These are phyloP conservation scores for Vesta saturnalis DNA, from an alignment of 2,888 invertebrate genomes.

Conservation along the genomic window DNA sequence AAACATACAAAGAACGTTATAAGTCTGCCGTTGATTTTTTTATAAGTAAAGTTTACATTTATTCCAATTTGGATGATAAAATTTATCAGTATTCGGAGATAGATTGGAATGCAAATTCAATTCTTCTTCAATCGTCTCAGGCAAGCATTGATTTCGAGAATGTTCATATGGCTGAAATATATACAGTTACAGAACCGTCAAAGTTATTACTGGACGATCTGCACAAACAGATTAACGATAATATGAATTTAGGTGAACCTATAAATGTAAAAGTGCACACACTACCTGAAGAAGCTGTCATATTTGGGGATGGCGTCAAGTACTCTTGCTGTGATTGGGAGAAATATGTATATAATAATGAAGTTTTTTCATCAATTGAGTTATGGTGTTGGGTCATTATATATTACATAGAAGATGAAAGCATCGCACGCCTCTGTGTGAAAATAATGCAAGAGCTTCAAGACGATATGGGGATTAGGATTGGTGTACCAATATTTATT, in stretches of 20 bases:
- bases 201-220: neutral
- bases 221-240: neutral
- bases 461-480: neutral
- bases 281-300: neutral
- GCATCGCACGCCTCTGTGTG: neutral
- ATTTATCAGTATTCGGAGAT: neutral
- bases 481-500: conserved; percentile 4
- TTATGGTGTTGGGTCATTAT: conserved; percentile 18
- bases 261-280: neutral
- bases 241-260: neutral
- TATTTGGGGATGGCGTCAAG: conserved; percentile 6
- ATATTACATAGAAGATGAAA: neutral
- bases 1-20: neutral
- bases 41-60: neutral
- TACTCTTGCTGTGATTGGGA: neutral
- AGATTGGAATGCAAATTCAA: neutral
- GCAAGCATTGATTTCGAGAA: neutral
- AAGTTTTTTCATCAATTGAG: neutral
- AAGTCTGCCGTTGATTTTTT: neutral
- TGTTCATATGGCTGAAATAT: neutral
- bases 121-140: neutral
- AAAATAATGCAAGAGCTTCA: neutral
- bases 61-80: neutral
- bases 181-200: neutral
- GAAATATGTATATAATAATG: neutral